Evolutionary conservation across 2,888 invertebrate genomes (phyloP), one percentile per base, ranked within the genome.

Genomic region (Hartigia nigra): DNA sequence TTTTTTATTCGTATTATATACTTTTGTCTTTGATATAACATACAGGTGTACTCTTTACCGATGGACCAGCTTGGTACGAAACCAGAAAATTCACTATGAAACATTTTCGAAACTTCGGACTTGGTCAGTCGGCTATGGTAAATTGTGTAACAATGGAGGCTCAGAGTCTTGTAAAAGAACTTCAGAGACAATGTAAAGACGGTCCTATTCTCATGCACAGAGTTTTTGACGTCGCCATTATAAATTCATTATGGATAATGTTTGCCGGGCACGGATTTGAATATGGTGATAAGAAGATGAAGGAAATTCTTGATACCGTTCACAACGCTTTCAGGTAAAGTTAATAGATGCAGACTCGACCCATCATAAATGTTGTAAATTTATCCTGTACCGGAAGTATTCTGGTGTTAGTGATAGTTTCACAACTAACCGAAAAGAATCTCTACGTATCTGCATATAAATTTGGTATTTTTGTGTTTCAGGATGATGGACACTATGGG

Each of bases 211-310:
- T 90, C 74, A 92, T 95, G 82, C 93, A 93, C 81, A 91, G 90
- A 12, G 90, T 93, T 1, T 93, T 96, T 72, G 94, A 95, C 78
- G 91, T 94, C 70, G 93, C 94, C 0, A 94, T 95, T 1, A 90
- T 96, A 81, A 96, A 96, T 88, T 93, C 94, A 0, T 88, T 96
- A 31, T 96, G 96, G 96, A 93, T 93, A 34, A 94, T 95, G 92
- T 93, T 95, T 76, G 95, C 96, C 76, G 95, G 95, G 85, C 91
- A 93, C 90, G 92, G 95, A 86, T 95, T 95, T 87, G 92, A 93
- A 70, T 92, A 94, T 76, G 92, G 94, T 55, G 95, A 96, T 85
- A 87, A 91, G 32, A 93, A 93, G 36, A 88, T 95, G 14, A 91
- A 90, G 55, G 88, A 92, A 69, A 91, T 96, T 11, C 92, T 95